Evolutionary conservation across 1,140 invertebrate species (phyloP).

Genomic region (Ctenoplectra terminalis): DNA sequence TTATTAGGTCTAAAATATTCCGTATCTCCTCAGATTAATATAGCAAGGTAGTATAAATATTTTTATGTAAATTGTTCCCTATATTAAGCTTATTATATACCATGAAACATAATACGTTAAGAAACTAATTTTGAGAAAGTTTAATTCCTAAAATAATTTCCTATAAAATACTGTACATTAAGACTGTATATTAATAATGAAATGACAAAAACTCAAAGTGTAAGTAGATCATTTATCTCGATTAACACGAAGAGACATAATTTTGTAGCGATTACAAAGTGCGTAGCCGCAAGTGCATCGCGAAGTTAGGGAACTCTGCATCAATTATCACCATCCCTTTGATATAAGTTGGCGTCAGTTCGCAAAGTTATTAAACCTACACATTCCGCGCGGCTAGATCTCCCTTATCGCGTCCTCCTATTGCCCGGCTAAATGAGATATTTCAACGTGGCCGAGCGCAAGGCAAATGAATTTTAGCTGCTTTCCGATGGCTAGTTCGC

Average conservation of each 20-base stretch:
- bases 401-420: constrained; percentile 25
- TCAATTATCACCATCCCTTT: constrained; percentile 19
- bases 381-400: constrained; percentile 8
- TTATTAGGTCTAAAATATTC: too few relatives aligned
- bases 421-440: constrained; percentile 25
- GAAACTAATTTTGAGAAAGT: too few relatives aligned
- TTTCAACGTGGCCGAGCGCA: not conserved
- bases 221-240: not conserved
- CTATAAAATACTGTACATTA: too few relatives aligned
- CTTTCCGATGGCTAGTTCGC: not conserved
- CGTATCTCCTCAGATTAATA: too few relatives aligned
- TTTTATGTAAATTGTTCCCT: too few relatives aligned
- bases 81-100: too few relatives aligned
- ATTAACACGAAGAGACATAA: not conserved
- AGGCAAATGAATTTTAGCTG: constrained; percentile 13
- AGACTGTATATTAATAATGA: too few relatives aligned
- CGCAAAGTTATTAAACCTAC: constrained; percentile 19
- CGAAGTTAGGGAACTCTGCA: constrained; percentile 1
- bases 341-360: not conserved
- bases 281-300: constrained; percentile 1
- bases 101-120: too few relatives aligned
- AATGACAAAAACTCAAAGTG: too few relatives aligned
- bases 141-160: too few relatives aligned
- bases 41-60: too few relatives aligned
- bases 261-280: not conserved